phyloP scores from a whole-genome alignment of 2,797 vertebrate species.

The Darevskia nairensis region DNA sequence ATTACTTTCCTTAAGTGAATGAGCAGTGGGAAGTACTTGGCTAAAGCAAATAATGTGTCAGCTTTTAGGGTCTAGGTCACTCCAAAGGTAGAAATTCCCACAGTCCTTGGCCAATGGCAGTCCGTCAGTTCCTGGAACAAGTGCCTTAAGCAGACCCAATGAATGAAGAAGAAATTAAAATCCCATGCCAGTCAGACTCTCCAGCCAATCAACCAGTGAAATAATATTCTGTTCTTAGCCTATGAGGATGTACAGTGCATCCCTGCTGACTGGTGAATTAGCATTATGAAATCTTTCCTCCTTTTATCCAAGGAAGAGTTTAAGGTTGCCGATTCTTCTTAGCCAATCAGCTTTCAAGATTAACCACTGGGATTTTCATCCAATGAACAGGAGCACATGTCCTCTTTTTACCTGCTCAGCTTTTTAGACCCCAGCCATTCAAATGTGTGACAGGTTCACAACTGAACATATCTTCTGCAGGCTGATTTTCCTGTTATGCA shows the following conservation, averaged over 20 bases:
- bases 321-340: not conserved
- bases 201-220: not conserved
- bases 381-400: not conserved
- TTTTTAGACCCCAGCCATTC: not conserved
- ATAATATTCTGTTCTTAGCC: not conserved
- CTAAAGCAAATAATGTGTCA: not conserved
- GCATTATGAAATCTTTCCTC: constrained; percentile 1
- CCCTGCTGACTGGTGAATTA: not conserved
- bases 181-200: not conserved
- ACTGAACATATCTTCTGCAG: not conserved
- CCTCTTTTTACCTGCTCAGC: not conserved
- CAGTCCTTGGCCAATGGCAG: not conserved
- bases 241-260: not conserved
- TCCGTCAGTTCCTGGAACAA: not conserved
- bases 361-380: not conserved
- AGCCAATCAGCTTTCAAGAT: not conserved
- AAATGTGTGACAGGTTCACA: not conserved
- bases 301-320: not conserved
- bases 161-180: not conserved
- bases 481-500: not conserved
- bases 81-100: not conserved
- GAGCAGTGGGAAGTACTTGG: not conserved
- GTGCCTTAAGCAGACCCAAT: not conserved
- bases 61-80: not conserved
- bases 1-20: not conserved